Base-by-base conservation (phyloP, 2,888 invertebrate genomes). In the Leucania comma region DNA sequence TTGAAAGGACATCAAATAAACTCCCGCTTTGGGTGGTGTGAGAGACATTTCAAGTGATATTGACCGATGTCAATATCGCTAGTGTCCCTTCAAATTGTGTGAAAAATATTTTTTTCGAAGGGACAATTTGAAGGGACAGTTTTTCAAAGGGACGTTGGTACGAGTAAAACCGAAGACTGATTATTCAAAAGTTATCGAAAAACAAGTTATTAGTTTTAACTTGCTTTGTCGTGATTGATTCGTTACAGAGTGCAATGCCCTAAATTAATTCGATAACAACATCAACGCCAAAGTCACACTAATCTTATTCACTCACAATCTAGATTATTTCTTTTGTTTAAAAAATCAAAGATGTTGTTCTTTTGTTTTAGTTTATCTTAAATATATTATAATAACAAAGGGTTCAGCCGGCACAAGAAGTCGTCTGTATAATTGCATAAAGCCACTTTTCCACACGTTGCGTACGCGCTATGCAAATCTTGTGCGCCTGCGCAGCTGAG, bases 401-500 rank as follows among this genome's bases (percentile, higher is more conserved):
- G 22, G n/a, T 57, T 29, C 42, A 24, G 38, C 73, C 64, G 74
- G 53, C 65, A 75, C 35, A 42, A 62, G 65, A 79, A 80, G 61
- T 76, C 78, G 76, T 68, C 70, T 82, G 77, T 75, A 73, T 85
- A 87, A 85, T 87, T 84, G 84, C 87, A 86, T 85, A 83, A 86
- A 83, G 64, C 67, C 81, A 80, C 75, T 87, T 87, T 87, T 87
- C 87, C 87, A 87, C 79, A 76, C 72, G 81, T 79, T 87, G 87
- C 87, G 87, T 77, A 69, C 72, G 71, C 77, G 83, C 81, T 81
- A 83, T 83, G 80, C 79, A 82, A 84, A 84, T 84, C 60, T 64
- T 29, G 58, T 68, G 77, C 79, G 75, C 72, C 54, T 26, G 83
- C 79, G 74, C 84, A 71, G 72, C 73, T 82, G 75, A 82, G 81